Evolutionary conservation across 2,797 vertebrate species (phyloP), one percentile per base, ranked within the genome.

Genomic region (Remorina albescens): DNA sequence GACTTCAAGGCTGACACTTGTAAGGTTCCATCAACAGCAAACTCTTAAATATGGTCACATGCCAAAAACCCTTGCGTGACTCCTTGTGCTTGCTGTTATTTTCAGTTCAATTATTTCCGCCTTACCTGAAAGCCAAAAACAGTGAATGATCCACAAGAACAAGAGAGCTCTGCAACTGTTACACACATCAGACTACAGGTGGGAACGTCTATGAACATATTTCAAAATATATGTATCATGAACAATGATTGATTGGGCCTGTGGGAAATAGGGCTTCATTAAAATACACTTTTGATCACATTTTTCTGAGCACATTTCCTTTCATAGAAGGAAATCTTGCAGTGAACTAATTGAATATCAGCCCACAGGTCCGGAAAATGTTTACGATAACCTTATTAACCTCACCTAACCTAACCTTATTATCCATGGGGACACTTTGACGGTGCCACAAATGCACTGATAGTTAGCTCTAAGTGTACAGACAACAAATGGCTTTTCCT

Each of bases 201-300:
- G 8, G 1, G 46, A 57, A 21, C 2, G 47, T 15, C 23, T 25
- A 49, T 23, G 12, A 13, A n/a, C 23, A 23, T 0, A 23, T 23
- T 47, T 21, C 41, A 6, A 11, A 21, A 15, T n/a, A 23, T 10
- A 13, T 9, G 2, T 1, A 53, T 56, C 62, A 11, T 63, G 8
- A 39, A 21, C 23, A 60, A 26, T 49, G 41, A 58, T 47, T 70
- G 46, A 39, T 63, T 54, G 51, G 6, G 34, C 54, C 46, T 47
- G n/a, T 23, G 19, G 1, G 10, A 28, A 51, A 26, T 9, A 10
- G 51, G 16, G 6, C 18, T 51, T 46, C 44, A 55, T 73, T 12
- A 59, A 32, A 19, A 55, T 32, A 18, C 0, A 51, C 46, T 65
- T 64, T 37, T 51, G 37, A 53, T 50, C 1, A 37, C 5, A 46